Evolutionary conservation across 2,113 vertebrate species (phyloP).

Genomic region (Ageneiosus marmoratus): DNA sequence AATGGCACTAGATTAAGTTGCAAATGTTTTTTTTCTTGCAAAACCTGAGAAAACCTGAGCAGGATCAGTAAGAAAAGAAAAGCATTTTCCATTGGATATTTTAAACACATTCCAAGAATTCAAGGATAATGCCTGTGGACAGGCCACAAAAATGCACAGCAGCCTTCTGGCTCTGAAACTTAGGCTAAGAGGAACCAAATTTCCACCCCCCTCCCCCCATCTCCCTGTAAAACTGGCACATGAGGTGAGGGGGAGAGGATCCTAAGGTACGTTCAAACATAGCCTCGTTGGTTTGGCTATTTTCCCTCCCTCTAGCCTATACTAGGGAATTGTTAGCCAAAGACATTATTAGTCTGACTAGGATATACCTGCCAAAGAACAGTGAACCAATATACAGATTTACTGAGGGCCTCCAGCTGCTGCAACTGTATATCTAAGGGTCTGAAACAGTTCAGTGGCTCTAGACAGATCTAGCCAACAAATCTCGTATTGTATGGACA

Average conservation of each 20-base stretch:
- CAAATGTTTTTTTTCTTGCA: neutral
- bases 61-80: conserved; percentile 46
- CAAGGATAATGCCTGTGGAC: conserved; percentile 56
- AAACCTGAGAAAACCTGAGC: conserved; percentile 1
- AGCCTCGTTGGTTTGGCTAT: conserved; percentile 3
- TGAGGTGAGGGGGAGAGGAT: conserved; percentile 7
- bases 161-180: conserved; percentile 41
- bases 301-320: conserved; percentile 10
- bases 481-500: neutral
- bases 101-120: conserved; percentile 59
- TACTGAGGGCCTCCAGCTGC: conserved; percentile 4
- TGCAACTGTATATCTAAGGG: neutral
- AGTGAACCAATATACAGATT: conserved; percentile 14
- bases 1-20: neutral
- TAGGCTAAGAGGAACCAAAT: conserved; percentile 25
- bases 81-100: conserved; percentile 56
- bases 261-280: conserved; percentile 2
- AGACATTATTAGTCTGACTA: conserved; percentile 26
- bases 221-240: conserved; percentile 26
- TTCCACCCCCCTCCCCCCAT: conserved; percentile 23
- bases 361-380: conserved; percentile 10
- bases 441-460: neutral
- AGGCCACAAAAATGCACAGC: conserved; percentile 60
- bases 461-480: neutral
- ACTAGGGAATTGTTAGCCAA: conserved; percentile 12